A percentile compares a stretch with the other conserved stretches of the same genome.
These are phyloP conservation scores for Orientallactaga sibirica DNA, from an alignment of 2,797 vertebrate species.

Conservation along the genomic window DNA sequence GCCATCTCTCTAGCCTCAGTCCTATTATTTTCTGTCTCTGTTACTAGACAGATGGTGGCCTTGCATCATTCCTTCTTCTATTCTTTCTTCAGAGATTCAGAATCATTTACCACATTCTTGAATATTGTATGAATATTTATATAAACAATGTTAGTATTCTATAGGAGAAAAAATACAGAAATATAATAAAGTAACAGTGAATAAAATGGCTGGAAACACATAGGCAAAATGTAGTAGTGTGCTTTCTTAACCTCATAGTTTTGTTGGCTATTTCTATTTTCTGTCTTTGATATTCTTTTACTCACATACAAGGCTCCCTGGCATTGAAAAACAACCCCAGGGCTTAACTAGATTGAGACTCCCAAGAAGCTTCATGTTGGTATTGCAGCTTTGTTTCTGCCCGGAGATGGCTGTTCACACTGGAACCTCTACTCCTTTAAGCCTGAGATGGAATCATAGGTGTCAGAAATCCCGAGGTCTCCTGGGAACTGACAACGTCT, in stretches of 20 bases:
- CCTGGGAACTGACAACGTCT: background rate
- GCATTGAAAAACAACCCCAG: background rate
- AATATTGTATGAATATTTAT: background rate
- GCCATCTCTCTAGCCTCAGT: too few relatives aligned
- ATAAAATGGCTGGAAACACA: background rate
- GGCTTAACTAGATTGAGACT: background rate
- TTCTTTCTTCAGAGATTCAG: background rate
- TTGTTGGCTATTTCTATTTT: background rate
- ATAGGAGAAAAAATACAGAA: conserved; percentile 34
- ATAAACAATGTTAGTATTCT: background rate
- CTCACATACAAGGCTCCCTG: background rate
- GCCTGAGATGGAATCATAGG: background rate
- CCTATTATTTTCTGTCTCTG: background rate
- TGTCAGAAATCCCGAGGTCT: background rate
- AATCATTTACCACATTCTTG: background rate
- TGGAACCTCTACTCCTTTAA: background rate
- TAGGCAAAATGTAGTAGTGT: background rate
- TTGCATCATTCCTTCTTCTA: background rate
- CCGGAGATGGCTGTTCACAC: background rate
- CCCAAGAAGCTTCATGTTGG: background rate
- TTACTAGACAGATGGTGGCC: background rate
- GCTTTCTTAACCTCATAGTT: background rate
- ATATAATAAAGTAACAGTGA: background rate
- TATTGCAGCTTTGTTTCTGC: background rate
- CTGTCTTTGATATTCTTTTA: background rate